Conservation (phyloP, 2,113 vertebrate genomes). For the Scytalopus superciliaris region DNA sequence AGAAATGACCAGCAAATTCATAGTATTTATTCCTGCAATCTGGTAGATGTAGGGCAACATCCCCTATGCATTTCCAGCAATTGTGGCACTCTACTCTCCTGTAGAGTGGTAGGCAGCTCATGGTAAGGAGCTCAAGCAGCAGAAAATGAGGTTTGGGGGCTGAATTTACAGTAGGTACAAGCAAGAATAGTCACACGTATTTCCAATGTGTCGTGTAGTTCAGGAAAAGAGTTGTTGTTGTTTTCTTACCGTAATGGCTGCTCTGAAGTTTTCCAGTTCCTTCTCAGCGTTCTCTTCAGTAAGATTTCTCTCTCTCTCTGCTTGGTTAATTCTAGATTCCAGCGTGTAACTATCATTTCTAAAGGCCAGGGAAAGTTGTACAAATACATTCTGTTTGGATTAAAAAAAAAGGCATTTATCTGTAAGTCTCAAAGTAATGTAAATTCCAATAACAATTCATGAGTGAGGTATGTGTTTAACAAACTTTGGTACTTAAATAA, state of each 20-base stretch:
- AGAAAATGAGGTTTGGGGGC: background rate
- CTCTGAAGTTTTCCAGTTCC: conserved; percentile 95
- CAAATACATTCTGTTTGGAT: conserved; percentile 90
- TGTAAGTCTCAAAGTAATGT: background rate
- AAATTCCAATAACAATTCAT: background rate
- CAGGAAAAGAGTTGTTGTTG: background rate
- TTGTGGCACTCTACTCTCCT: too few species aligned
- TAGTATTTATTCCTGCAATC: background rate
- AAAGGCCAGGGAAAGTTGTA: conserved; percentile 97
- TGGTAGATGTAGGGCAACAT: background rate
- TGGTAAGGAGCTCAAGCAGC: background rate
- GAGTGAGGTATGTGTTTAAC: background rate
- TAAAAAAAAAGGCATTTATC: background rate
- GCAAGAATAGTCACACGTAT: background rate
- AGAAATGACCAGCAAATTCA: background rate
- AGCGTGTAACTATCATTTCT: conserved; percentile 98
- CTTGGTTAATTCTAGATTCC: conserved; percentile 91
- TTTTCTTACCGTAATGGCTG: conserved; percentile 84
- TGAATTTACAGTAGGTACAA: background rate
- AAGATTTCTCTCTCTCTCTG: conserved; percentile 92
- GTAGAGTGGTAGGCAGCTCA: background rate
- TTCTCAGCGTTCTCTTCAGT: conserved; percentile 95
- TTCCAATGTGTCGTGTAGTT: background rate
- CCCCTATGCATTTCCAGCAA: background rate
- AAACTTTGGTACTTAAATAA: background rate